These are phyloP conservation scores for Polyommatus iphigenia DNA, from an alignment of 2,888 invertebrate species.

Conservation along the genomic window DNA sequence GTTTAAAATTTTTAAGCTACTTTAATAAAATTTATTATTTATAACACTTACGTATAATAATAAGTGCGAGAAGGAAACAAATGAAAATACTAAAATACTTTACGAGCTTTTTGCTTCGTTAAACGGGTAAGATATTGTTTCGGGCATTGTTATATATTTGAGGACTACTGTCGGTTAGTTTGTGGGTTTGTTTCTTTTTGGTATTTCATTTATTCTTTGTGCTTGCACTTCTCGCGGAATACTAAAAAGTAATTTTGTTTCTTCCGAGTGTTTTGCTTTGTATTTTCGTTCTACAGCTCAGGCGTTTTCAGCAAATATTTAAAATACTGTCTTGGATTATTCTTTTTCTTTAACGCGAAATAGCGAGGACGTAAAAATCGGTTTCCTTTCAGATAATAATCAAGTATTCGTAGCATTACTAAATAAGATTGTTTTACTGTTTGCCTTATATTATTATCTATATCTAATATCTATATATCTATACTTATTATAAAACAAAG, in stretches of 20 bases:
- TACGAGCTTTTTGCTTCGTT: background rate
- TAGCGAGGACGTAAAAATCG: background rate
- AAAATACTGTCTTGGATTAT: background rate
- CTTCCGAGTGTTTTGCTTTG: slow-evolving; percentile 19
- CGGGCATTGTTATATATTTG: background rate
- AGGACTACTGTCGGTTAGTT: slow-evolving; percentile 14
- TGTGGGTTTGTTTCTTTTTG: slow-evolving; percentile 18
- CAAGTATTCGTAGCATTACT: background rate
- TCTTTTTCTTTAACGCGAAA: background rate
- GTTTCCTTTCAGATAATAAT: background rate
- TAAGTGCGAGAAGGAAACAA: background rate
- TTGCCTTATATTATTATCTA: too few species aligned
- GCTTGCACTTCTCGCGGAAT: slow-evolving; percentile 16
- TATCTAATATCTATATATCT: too few species aligned
- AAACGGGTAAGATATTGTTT: background rate
- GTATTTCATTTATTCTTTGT: slow-evolving; percentile 24
- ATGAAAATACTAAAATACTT: background rate
- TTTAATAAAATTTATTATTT: background rate
- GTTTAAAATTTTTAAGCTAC: background rate
- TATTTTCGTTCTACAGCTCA: slow-evolving; percentile 16
- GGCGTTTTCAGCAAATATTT: slow-evolving; percentile 25
- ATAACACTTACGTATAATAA: background rate
- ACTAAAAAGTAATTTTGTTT: slow-evolving; percentile 28
- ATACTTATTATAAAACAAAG: too few species aligned
- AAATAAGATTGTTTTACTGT: too few species aligned